Conservation (phyloP, 2,113 vertebrate species). For the Sminthopsis crassicaudata region DNA sequence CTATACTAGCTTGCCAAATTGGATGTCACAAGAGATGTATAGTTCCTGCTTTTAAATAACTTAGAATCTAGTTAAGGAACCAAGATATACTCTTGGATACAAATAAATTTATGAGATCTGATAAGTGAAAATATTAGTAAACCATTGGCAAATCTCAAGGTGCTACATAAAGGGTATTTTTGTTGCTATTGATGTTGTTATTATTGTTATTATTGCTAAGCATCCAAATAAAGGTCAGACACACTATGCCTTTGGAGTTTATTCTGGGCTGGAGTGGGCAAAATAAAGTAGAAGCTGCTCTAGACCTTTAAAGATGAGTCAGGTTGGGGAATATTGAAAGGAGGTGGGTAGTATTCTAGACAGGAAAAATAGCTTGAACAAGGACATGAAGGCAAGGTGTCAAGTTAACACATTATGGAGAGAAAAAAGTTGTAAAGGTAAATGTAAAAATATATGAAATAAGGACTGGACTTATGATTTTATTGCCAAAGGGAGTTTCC, state of each 20-base stretch:
- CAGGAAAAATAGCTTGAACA: background rate
- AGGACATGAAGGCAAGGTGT: background rate
- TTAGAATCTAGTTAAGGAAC: background rate
- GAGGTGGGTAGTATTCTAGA: background rate
- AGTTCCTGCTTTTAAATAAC: background rate
- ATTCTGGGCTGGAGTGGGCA: background rate
- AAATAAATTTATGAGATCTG: background rate
- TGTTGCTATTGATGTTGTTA: background rate
- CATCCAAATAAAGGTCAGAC: background rate
- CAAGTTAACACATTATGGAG: background rate
- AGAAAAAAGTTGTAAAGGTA: background rate
- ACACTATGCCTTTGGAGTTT: background rate
- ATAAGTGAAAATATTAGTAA: background rate
- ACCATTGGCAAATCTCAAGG: background rate
- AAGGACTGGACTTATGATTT: background rate
- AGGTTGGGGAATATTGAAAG: background rate
- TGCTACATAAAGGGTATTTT: background rate
- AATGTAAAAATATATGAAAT: background rate
- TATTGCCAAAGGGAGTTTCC: background rate
- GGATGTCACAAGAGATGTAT: background rate
- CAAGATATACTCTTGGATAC: background rate
- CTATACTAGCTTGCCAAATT: background rate
- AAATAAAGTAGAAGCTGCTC: background rate
- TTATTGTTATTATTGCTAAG: background rate
- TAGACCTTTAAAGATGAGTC: background rate